A percentile compares a stretch with the other conserved stretches of the same genome.
These are phyloP conservation scores for Daubentonia madagascariensis DNA, from an alignment of 2,113 vertebrate genomes.

Conservation along the genomic window DNA sequence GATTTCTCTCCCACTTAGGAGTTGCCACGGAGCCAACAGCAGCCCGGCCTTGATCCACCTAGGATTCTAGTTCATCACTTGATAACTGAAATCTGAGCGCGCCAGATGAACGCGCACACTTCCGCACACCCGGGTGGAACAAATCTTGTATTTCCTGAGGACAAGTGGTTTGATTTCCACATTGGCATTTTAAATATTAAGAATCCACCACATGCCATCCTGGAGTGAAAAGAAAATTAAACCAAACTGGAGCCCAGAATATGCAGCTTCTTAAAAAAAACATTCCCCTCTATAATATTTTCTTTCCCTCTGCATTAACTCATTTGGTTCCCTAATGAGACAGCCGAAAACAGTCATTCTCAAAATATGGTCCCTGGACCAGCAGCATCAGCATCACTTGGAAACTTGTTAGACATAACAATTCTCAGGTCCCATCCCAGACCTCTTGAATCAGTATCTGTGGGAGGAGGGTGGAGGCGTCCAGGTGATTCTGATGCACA, in stretches of 20 bases:
- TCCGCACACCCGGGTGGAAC: too few species aligned
- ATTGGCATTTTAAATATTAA: background rate
- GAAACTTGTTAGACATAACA: background rate
- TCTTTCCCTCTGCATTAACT: background rate
- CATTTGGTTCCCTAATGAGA: background rate
- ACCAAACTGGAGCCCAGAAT: background rate
- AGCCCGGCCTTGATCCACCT: background rate
- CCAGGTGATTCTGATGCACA: background rate
- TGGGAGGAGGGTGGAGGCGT: background rate
- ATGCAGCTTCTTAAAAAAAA: background rate
- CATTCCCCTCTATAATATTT: background rate
- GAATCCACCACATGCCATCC: background rate
- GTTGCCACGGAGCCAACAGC: background rate
- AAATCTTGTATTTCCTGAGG: background rate
- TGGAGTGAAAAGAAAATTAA: background rate
- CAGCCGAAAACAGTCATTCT: background rate
- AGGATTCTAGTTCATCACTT: background rate
- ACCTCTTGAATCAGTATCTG: background rate
- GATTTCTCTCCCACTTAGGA: background rate
- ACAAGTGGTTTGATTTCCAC: background rate
- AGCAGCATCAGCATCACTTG: background rate
- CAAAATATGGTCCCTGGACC: background rate
- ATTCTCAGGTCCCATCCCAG: background rate
- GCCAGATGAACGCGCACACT: rapidly evolving
- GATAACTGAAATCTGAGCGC: background rate